phyloP scores from a whole-genome alignment of 2,797 vertebrate species.

The Peromyscus melanophrys region DNA sequence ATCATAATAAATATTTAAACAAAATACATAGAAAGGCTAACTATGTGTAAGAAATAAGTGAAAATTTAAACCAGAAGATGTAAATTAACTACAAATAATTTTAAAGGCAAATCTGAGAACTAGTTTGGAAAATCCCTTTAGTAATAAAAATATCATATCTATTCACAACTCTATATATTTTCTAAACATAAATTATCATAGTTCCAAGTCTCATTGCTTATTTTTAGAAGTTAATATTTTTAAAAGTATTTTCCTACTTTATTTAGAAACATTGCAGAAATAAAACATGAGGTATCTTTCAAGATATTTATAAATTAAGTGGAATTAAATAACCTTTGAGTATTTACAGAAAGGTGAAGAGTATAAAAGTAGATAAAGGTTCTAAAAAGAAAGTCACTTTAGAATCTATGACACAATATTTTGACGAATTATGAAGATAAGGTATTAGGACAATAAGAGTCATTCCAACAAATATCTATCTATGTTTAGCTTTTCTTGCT shows the following conservation, averaged over 20 bases:
- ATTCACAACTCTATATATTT: not conserved
- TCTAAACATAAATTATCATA: not conserved
- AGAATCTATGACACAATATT: not conserved
- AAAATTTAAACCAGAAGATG: not conserved
- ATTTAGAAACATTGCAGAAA: not conserved
- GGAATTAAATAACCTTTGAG: not conserved
- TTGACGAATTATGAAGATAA: not conserved
- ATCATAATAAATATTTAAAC: slow-evolving; percentile 17
- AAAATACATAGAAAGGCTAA: not conserved
- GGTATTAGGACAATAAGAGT: not conserved
- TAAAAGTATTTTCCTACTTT: not conserved
- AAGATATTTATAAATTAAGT: slow-evolving; percentile 14
- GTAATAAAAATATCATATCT: not conserved
- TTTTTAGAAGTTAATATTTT: not conserved
- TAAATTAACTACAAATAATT: not conserved
- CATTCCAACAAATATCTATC: not conserved
- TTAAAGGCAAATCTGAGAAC: not conserved
- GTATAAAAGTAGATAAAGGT: not conserved
- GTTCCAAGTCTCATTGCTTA: not conserved
- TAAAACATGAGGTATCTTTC: not conserved
- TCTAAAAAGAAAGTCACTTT: not conserved
- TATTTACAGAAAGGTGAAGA: not conserved
- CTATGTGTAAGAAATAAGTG: not conserved
- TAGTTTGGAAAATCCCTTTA: not conserved
- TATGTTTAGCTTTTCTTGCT: not conserved